Evolutionary conservation across 2,113 vertebrate genomes (phyloP).

Genomic region (Burhinus bistriatus): DNA sequence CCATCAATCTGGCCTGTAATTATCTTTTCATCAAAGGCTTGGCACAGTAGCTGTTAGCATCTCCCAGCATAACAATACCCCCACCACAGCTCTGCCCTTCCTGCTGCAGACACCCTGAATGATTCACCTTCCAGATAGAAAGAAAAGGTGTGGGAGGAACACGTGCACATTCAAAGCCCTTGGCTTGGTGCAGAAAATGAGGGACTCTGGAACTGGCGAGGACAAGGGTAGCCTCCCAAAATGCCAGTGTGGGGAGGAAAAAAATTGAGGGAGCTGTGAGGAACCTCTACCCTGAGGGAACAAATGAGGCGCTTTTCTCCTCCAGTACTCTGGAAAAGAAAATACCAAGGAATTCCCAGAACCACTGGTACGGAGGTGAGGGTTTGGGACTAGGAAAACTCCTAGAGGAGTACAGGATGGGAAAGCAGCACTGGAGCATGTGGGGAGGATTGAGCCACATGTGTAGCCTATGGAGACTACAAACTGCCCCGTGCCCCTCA

Average conservation of each 20-base stretch:
- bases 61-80: neutral
- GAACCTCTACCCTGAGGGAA: neutral
- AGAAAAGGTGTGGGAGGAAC: conserved; percentile 16
- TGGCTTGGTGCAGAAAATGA: neutral
- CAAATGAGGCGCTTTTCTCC: neutral
- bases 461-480: neutral
- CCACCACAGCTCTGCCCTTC: conserved; percentile 6
- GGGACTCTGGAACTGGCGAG: neutral
- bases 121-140: conserved; percentile 12
- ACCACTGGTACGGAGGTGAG: neutral
- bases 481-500: neutral
- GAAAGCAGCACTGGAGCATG: neutral
- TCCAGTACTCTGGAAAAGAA: neutral
- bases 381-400: neutral
- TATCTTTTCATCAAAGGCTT: neutral
- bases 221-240: neutral
- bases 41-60: neutral
- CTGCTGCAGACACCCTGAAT: neutral
- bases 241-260: neutral
- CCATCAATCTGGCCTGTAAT: neutral
- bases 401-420: neutral
- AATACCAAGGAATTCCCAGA: neutral
- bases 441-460: neutral
- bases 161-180: neutral
- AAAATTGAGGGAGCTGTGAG: neutral